Conservation (phyloP, 2,797 vertebrate genomes). For the Cryptoprocta ferox region DNA sequence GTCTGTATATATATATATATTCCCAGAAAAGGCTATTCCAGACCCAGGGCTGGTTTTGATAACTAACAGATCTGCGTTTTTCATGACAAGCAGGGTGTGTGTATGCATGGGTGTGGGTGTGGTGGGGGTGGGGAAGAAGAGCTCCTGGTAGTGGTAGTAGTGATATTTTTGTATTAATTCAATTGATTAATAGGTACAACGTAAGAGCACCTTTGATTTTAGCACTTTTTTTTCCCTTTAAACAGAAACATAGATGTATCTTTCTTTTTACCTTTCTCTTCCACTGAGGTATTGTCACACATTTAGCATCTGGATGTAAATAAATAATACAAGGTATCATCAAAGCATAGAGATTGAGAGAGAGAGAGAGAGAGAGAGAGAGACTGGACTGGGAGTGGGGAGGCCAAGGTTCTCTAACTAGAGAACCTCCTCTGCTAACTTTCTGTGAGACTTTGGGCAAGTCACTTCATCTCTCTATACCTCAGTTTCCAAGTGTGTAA, state of each 20-base stretch:
- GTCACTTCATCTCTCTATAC: not conserved
- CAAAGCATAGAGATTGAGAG: not conserved
- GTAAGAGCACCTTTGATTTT: constrained; percentile 12
- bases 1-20: constrained; percentile 69
- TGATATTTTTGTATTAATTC: constrained; percentile 40
- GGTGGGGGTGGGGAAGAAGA: not conserved
- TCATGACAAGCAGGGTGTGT: not conserved
- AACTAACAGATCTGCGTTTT: constrained; percentile 61
- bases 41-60: constrained; percentile 65
- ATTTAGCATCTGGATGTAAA: not conserved
- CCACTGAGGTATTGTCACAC: not conserved
- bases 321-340: not conserved
- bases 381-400: not conserved
- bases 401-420: not conserved
- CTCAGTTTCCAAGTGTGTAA: not conserved
- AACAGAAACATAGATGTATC: not conserved
- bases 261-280: constrained; percentile 21
- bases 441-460: not conserved
- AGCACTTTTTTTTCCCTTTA: not conserved
- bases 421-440: not conserved
- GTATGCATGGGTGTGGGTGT: not conserved
- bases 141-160: not conserved
- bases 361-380: not conserved
- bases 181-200: constrained; percentile 27
- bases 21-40: constrained; percentile 72